A percentile compares a stretch with the other conserved stretches of the same genome.
These are phyloP conservation scores for Empidonax traillii DNA, from an alignment of 2,113 vertebrate genomes.

Conservation along the genomic window DNA sequence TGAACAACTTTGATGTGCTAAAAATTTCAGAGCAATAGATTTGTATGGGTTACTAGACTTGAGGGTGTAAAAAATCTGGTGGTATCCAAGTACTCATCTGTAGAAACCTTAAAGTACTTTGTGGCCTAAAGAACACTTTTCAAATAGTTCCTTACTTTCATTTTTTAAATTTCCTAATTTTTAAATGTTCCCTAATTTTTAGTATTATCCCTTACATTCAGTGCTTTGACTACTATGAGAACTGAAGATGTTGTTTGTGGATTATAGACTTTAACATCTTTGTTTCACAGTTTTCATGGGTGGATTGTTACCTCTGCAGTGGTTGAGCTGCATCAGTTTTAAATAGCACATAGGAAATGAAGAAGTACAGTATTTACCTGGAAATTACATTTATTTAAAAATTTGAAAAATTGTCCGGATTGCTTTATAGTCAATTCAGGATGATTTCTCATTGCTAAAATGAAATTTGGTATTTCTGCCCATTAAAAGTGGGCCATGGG, in stretches of 20 bases:
- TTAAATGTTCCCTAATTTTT: background rate
- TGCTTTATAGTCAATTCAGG: background rate
- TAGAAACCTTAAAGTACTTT: background rate
- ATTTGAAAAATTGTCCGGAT: background rate
- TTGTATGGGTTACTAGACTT: background rate
- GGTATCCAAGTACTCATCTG: background rate
- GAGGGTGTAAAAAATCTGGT: background rate
- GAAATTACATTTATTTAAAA: background rate
- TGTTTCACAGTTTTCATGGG: background rate
- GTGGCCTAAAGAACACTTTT: background rate
- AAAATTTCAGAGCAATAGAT: background rate
- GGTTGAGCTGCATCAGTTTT: background rate
- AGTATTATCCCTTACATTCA: background rate
- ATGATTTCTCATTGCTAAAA: background rate
- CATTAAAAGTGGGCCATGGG: background rate
- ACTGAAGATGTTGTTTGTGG: background rate
- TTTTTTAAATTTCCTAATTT: background rate
- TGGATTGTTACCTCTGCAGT: background rate
- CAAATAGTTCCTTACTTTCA: background rate
- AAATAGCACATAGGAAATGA: accelerated
- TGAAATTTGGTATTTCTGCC: background rate
- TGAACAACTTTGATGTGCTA: background rate
- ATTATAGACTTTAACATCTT: background rate
- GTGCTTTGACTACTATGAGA: background rate
- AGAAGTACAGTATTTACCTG: background rate